phyloP scores from a whole-genome alignment of 2,888 invertebrate species.

The Tromatobia lineatoria region DNA sequence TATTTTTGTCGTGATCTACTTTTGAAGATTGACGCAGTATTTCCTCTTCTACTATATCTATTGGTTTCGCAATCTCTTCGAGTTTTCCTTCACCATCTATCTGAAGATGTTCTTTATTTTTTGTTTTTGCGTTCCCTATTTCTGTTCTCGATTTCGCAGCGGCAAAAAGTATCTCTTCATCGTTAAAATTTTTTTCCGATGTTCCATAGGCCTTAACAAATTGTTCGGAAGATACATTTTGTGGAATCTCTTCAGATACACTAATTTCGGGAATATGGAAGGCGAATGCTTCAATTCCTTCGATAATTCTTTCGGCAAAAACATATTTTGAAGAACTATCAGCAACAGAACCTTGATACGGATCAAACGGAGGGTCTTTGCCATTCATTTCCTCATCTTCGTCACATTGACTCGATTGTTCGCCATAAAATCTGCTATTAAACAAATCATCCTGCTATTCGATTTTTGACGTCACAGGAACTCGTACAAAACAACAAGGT shows the following conservation, averaged over 20 bases:
- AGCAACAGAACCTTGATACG: not conserved
- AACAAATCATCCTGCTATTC: conserved; percentile 7
- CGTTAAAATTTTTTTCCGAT: not conserved
- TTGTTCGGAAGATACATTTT: not conserved
- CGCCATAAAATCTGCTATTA: not conserved
- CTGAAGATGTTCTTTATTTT: not conserved
- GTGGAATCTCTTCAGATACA: not conserved
- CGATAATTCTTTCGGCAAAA: not conserved
- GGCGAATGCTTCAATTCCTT: not conserved
- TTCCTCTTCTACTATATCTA: not conserved
- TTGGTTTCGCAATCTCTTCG: not conserved
- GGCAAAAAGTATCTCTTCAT: not conserved
- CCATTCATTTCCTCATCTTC: not conserved
- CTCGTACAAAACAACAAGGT: conserved; percentile 30
- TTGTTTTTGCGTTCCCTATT: not conserved
- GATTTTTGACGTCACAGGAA: not conserved
- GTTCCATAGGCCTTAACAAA: not conserved
- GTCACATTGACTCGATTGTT: not conserved
- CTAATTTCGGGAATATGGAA: not conserved
- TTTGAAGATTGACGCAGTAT: not conserved
- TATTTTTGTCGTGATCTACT: not conserved
- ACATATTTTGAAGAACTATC: not conserved
- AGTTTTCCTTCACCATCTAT: not conserved
- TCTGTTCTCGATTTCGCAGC: not conserved
- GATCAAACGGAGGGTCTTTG: not conserved